Evolutionary conservation across 2,113 vertebrate species (phyloP), one percentile per base, ranked within the genome.

Genomic region (Actenoides hombroni): DNA sequence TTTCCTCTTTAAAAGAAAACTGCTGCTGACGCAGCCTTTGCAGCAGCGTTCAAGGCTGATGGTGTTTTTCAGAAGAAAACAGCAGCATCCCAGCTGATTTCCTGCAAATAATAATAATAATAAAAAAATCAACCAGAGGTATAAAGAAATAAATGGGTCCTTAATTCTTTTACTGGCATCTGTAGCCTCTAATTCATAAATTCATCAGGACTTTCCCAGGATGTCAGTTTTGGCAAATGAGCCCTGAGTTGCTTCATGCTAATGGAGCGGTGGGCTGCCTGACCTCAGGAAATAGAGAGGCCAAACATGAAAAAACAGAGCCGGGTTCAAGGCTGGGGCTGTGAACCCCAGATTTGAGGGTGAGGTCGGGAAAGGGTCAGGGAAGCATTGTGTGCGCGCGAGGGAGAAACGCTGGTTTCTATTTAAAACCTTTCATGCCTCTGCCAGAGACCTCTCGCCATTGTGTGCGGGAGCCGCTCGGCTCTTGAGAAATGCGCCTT

Each of bases 251-350:
- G 93, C 96, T 88, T 91, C 94, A 92, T 64, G 95, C 95, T 98
- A 96, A 97, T 96, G 92, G 93, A 96, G 94, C 89, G 68, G 93
- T 96, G 95, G 95, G 96, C 95, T 91, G 96, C 93, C 92, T 97
- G 97, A 97, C 96, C 97, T 96, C 96, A 97, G 97, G 97, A 97
- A 97, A 96, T 93, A 93, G 95, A 96, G 92, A 96, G 97, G 97
- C 95, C 97, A 97, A 97, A 97, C 79, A 94, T 93, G 94, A 94
- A 97, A 97, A 96, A 97, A 97, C 92, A 97, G 95, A 96, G 90
- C 93, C 13, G 78, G 88, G 95, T 96, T 98, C 95, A 97, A 94
- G 96, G 95, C 91, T 93, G 95, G 94, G 89, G 94, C 95, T 97
- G 92, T 95, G 97, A 97, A 93, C 97, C 96, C 94, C 73, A 93